Base-by-base conservation (phyloP, 2,888 invertebrate genomes). In the Stenichneumon culpator region DNA sequence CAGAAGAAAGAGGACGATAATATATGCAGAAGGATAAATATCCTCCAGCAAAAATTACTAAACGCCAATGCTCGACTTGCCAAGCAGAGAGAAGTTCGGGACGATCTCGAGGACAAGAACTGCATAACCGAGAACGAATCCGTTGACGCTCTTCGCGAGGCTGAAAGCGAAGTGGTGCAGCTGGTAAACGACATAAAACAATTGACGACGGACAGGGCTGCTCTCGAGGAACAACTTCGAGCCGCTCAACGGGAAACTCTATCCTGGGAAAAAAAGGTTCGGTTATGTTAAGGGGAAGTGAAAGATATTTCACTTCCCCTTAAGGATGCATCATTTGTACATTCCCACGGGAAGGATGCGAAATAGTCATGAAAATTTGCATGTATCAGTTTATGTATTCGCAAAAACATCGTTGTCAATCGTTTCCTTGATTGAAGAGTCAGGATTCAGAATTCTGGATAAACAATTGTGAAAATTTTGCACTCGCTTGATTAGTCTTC, bases 201-300 rank as follows among this genome's bases (percentile, higher is more conserved):
- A 4, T 92, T 97, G 73, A 96, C 96, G 87, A 95, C 95, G 69
- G 96, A 97, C 39, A 97, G 97, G 90, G 94, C 95, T 36, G 94
- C 95, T 50, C 92, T 97, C 0, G 96, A 96, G 1, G 95, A 96
- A 78, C 95, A 96, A 60, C 93, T 97, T 25, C 95, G 96, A 85
- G 95, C 95, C 54, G 93, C 95, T 28, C 96, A 96, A 89, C 95
- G 96, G 52, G 97, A 97, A 92, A 95, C 96, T 9, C 94, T 97
- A 39, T 96, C 97, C 44, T 98, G 98, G 98, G 97, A 98, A 92
- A 96, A 97, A 87, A 97, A 97, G 94, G 96, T 97, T 82, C 94
- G 82, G 39, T 39, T 11, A 39, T 5, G 9, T 39, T 39, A 7
- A n/a, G n/a, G n/a, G n/a, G n/a, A n/a, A n/a, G n/a, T n/a, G n/a